Base-by-base conservation (phyloP, 2,888 invertebrate genomes). In the Spilosoma lubricipeda region DNA sequence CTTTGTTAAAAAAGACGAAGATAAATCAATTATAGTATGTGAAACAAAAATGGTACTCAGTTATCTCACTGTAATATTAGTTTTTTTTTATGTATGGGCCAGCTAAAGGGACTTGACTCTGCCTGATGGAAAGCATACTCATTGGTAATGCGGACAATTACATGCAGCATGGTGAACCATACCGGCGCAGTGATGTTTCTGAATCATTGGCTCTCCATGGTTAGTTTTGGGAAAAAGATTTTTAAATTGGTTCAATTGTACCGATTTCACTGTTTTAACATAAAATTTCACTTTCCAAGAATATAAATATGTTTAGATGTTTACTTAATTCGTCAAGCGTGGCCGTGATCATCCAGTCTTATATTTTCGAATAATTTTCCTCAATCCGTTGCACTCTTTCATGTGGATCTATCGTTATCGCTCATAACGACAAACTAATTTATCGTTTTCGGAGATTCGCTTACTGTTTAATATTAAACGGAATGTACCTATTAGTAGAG, bases 331-430 rank as follows among this genome's bases (percentile, higher is more conserved):
- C 27, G 69, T 59, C 59, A 70, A 59, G 56, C 45, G 70, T 70
- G 70, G 63, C 70, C 69, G 30, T 9, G 82, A 77, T 82, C 78
- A 79, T 80, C 77, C 82, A 82, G 80, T 86, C 77, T 77, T 78
- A 73, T 79, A 77, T 79, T 74, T 72, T 67, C 65, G 72, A 72
- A 76, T 33, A 83, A 88, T 92, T 93, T 92, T 94, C 93, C 94
- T 93, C 93, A 93, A 80, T 89, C 84, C 80, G 76, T 91, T 90
- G 86, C 91, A 87, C 85, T 92, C 88, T 76, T 33, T 67, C 73
- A 72, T 82, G 76, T 70, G 45, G 48, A 33, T 59, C 77, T 56
- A 79, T 85, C 86, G 80, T 88, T 89, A 81, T 91, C 88, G 76
- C 72, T 77, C 76, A 48, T n/a, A 76, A 59, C 78, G 75, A 79